A percentile compares a stretch with the other conserved stretches of the same genome.
Conservation (phyloP, 2,797 vertebrate genomes). For the Thaleichthys pacificus region DNA sequence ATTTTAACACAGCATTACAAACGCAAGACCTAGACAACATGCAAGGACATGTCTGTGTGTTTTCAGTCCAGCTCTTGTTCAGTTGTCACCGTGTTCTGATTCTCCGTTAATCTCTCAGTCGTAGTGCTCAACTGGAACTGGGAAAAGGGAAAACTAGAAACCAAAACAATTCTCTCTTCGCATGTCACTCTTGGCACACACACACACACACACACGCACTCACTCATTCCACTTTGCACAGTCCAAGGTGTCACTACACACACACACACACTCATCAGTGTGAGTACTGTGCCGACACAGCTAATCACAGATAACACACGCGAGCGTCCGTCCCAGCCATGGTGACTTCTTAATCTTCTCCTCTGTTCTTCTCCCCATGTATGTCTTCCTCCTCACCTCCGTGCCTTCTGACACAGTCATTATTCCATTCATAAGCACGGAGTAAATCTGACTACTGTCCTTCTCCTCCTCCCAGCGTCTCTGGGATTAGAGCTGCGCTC, state of each 20-base stretch:
- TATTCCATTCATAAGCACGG: constrained; percentile 85
- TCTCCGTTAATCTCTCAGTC: too few species aligned
- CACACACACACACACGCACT: not conserved
- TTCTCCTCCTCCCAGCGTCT: constrained; percentile 88
- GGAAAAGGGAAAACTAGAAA: too few species aligned
- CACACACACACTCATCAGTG: constrained; percentile 41
- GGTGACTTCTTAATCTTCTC: constrained; percentile 77
- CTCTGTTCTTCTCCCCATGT: constrained; percentile 57
- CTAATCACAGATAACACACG: constrained; percentile 79
- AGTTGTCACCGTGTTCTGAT: too few species aligned
- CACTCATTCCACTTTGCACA: not conserved
- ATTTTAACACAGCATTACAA: constrained; percentile 13
- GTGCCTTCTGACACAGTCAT: constrained; percentile 72
- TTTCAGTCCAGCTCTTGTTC: too few species aligned
- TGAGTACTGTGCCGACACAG: constrained; percentile 60
- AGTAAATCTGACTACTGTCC: constrained; percentile 88
- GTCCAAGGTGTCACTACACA: not conserved
- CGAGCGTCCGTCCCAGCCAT: constrained; percentile 64
- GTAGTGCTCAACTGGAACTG: too few species aligned
- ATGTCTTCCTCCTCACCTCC: constrained; percentile 52
- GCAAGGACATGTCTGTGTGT: too few species aligned
- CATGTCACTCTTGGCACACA: not conserved
- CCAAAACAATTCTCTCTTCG: too few species aligned
- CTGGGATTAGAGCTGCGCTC: constrained; percentile 76
- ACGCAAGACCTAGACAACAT: too few species aligned